Base-by-base conservation (phyloP, 2,888 invertebrate species). In the Zhuqinia jingwanae region DNA sequence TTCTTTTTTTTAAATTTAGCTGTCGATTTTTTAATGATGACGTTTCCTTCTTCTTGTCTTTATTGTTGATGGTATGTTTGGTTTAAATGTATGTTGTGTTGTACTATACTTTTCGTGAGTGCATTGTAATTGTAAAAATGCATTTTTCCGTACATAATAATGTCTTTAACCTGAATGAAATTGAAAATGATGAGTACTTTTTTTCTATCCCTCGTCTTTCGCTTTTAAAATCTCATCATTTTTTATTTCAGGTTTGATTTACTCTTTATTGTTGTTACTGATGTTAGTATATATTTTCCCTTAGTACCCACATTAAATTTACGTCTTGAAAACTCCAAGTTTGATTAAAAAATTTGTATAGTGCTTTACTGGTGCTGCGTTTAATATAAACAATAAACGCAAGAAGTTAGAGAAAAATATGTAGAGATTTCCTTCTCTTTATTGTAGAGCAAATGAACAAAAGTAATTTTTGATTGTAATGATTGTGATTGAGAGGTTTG, bases 1-100 rank as follows among this genome's bases (percentile, higher is more conserved):
- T 68, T 0, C 50, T 11, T 11, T 75, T 53, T 27, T 36, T 36
- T 36, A 36, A 36, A 36, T 76, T 56, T 11, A 56, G 36, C 76
- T 76, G 76, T 76, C 76, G 76, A 76, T 76, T 76, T 73, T 76
- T 76, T 56, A 36, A 76, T 76, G 76, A 76, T 50, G 73, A 73
- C 30, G 73, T 1, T 25, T 22, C 10, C 15, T 17, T 68, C 45
- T 53, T 36, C 36, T 36, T 36, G 36, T 17, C 20, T 17, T 20
- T 20, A 25, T 22, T 22, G 60, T 25, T 60, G 17, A 25, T 17
- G 8, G 8, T 22, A 20, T n/a, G n/a, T n/a, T n/a, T n/a, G n/a
- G n/a, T n/a, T n/a, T n/a, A n/a, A n/a, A n/a, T n/a, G n/a, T n/a
- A n/a, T n/a, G 13, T 30, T 42, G 36, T 36, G 3, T 56, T 56